phyloP scores from a whole-genome alignment of 2,797 vertebrate species.

The Coregonus suidteri region DNA sequence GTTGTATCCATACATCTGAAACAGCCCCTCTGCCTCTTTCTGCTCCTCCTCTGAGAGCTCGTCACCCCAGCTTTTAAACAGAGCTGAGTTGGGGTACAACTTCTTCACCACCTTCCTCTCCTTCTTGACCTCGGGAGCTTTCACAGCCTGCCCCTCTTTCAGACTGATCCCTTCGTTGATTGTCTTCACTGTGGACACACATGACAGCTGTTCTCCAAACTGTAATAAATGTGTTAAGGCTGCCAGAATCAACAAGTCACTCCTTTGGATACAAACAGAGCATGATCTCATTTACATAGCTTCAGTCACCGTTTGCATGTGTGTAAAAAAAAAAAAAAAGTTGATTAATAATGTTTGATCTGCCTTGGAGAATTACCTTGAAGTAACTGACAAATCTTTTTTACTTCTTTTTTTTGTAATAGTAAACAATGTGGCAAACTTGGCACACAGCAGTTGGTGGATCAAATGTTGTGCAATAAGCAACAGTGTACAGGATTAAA shows the following conservation, averaged over 20 bases:
- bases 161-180: slow-evolving; percentile 37
- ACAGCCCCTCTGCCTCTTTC: slow-evolving; percentile 80
- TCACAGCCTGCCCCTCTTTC: not conserved
- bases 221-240: no score
- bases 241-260: not conserved
- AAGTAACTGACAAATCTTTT: no score
- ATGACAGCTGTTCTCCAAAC: not conserved
- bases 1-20: slow-evolving; percentile 90
- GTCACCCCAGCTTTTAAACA: slow-evolving; percentile 87
- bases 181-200: slow-evolving; percentile 46
- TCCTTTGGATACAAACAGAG: not conserved
- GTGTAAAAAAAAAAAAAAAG: no score
- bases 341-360: no score
- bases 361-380: no score
- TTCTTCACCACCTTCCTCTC: slow-evolving; percentile 63
- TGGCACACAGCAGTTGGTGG: no score
- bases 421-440: no score
- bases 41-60: slow-evolving; percentile 86
- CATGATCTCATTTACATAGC: not conserved
- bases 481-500: no score
- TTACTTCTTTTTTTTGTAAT: no score
- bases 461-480: no score
- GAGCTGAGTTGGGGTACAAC: slow-evolving; percentile 80
- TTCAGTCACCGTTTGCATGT: not conserved
- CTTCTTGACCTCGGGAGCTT: slow-evolving; percentile 18